Evolutionary conservation across 1,140 invertebrate genomes (phyloP), one percentile per base, ranked within the genome.

Genomic region (Tetragnatha versicolor): DNA sequence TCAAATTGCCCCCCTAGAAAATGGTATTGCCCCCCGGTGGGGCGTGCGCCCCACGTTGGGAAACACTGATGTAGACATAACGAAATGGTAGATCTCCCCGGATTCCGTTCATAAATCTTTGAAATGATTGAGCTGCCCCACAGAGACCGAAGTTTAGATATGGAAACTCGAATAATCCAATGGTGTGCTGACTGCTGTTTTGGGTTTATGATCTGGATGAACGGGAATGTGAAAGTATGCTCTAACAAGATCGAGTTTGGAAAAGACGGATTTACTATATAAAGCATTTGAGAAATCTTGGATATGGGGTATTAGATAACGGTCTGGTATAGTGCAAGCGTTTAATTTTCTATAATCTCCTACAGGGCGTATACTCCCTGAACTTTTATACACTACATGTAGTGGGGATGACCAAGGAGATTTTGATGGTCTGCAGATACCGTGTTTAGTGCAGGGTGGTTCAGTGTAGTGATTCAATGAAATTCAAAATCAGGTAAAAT

Each of bases 161-260:
- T 2, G 20, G n/a, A 73, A 73, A 73, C 42, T 73, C n/a, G 31
- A 60, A 73, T 5, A 60, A 0, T 5, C 20, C 55, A 53, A 70
- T 53, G 20, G 47, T 4, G 1, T 20, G 2, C 4, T n/a, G 14
- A 20, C 10, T 3, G 20, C 3, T n/a, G 35, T 29, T 29, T 60
- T 60, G 12, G n/a, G 29, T 1, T 42, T 60, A n/a, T 42, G 1
- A 7, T 73, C 55, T 58, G 33, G 9, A 51, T 20, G 10, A 2
- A 53, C 37, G 1, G 22, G 53, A 0, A 60, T 25, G 7, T 37
- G 51, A 47, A 27, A 29, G 17, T 35, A 60, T 2, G 27, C 70
- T 0, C 2, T 22, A 9, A 25, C 33, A 5, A 53, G 17, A 70
- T 73, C 70, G 17, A 73, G 17, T 29, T 60, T 73, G 4, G 53